Evolutionary conservation across 2,888 invertebrate genomes (phyloP).

Genomic region (Harpagoxenus sublaevis): DNA sequence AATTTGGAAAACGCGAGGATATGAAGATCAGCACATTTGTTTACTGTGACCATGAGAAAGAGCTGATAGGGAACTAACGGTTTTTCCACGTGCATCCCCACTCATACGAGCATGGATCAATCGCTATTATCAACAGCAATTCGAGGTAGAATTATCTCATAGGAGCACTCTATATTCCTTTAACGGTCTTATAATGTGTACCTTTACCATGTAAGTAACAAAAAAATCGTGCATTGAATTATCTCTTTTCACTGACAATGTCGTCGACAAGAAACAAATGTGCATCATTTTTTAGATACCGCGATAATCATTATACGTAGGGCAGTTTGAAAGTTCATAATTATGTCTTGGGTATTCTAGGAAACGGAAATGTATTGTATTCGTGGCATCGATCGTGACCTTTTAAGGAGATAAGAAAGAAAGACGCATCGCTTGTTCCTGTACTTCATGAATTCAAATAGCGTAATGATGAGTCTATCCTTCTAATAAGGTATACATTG

Average conservation of each 20-base stretch:
- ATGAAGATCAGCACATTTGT: conserved; percentile 5
- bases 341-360: not conserved
- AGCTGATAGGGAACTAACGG: not conserved
- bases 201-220: not conserved
- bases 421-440: not conserved
- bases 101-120: not conserved
- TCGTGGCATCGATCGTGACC: not conserved
- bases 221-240: not conserved
- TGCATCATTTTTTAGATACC: not conserved
- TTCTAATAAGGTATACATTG: not conserved
- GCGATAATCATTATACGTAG: not conserved
- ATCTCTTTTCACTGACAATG: not conserved
- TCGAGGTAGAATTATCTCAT: not conserved
- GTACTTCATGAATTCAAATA: not conserved
- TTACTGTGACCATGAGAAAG: not conserved
- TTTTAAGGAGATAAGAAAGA: not conserved
- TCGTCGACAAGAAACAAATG: not conserved
- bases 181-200: not conserved
- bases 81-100: not conserved
- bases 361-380: conserved; percentile 2
- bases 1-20: not conserved
- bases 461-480: not conserved
- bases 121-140: not conserved
- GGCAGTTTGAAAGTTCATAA: conserved; percentile 3
- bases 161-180: not conserved